Evolutionary conservation across 2,113 vertebrate species (phyloP), one percentile per base, ranked within the genome.

Genomic region (Phylloscopus trochiloides): DNA sequence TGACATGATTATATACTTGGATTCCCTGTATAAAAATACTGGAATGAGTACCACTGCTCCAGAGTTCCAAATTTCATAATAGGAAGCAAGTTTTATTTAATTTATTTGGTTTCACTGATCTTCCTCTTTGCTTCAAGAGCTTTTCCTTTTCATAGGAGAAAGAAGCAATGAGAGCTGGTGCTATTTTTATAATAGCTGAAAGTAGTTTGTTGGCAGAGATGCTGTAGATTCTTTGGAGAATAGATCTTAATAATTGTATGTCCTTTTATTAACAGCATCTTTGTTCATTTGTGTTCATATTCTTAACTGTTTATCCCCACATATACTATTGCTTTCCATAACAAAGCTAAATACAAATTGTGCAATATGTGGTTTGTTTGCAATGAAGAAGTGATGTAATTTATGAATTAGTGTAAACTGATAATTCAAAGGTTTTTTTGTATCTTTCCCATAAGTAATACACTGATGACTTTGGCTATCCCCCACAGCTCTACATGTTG

Each of bases 101-200:
- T 43, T 86, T 2, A 31, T 75, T 67, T 52, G 8, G 16, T 86
- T 86, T 91, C 6, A 32, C 40, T 74, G 57, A 19, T 77, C 10
- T 18, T 91, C 6, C 26, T 59, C 26, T 86, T 45, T 61, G 24
- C 45, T 83, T 86, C 11, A 51, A 57, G 50, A 73, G 31, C 68
- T 82, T 40, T 86, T 83, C 18, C 19, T 57, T 94, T 94, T 67
- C 22, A 29, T 55, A 40, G 22, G 34, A 74, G 42, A 91, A 94
- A n/a, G 38, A 62, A 66, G 34, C 22, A 77, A 17, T 36, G 57
- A 81, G 32, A 68, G 17, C 42, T 75, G 54, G 10, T 84, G 54
- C 47, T 93, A 3, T 75, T 75, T 85, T 88, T 88, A 20, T 36
- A n/a, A 50, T 82, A 73, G 28, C 12, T 76, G 34, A 15, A 85